Conservation (phyloP, 2,113 vertebrate genomes). For the Trematomus loennbergii region DNA sequence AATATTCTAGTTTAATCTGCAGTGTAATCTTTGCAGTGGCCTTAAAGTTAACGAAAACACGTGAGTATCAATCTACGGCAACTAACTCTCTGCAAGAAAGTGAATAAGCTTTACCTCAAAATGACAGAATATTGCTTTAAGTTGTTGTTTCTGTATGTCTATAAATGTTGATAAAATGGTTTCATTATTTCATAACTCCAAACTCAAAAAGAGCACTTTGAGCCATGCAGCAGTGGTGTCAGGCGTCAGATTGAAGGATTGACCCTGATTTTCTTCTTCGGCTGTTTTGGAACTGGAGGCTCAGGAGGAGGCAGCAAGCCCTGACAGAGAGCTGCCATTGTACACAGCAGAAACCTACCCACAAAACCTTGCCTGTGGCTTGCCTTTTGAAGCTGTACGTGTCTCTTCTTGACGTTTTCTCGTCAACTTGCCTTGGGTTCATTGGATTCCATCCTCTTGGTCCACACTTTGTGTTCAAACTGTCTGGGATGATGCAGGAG, state of each 20-base stretch:
- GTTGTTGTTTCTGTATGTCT: slow-evolving; percentile 3
- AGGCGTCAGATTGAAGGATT: slow-evolving; percentile 49
- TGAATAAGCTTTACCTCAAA: not conserved
- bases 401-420: slow-evolving; percentile 84
- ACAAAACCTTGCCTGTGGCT: slow-evolving; percentile 82
- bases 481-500: slow-evolving; percentile 69
- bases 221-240: slow-evolving; percentile 28
- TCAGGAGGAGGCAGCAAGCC: slow-evolving; percentile 78
- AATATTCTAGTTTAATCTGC: not conserved
- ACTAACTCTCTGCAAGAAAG: not conserved
- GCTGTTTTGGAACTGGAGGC: slow-evolving; percentile 63
- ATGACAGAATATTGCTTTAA: not conserved
- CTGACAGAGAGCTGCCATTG: slow-evolving; percentile 81
- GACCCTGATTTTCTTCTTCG: slow-evolving; percentile 49
- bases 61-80: not conserved
- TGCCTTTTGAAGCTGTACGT: slow-evolving; percentile 78
- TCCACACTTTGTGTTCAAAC: slow-evolving; percentile 68
- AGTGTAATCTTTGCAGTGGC: not conserved
- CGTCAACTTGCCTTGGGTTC: slow-evolving; percentile 80
- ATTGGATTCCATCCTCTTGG: slow-evolving; percentile 68
- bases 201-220: slow-evolving; percentile 13
- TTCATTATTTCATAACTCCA: slow-evolving; percentile 31
- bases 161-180: slow-evolving; percentile 8
- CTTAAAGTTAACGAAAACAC: not conserved
- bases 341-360: slow-evolving; percentile 76